These are phyloP conservation scores for Liasis olivaceus DNA, from an alignment of 2,797 vertebrate genomes.

Conservation along the genomic window DNA sequence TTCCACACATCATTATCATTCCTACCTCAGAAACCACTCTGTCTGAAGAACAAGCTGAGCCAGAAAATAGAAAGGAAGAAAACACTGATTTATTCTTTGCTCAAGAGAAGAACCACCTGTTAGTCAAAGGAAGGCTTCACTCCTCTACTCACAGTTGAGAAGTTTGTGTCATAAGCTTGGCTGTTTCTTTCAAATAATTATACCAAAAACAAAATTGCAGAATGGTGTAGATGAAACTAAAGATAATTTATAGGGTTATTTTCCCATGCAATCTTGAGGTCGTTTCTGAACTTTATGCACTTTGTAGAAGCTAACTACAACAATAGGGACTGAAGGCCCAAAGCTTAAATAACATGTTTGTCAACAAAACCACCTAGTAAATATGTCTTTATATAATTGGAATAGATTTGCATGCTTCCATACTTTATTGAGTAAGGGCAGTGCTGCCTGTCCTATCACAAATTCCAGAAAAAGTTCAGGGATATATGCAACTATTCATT, in stretches of 20 bases:
- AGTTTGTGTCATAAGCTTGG: slow-evolving; percentile 68
- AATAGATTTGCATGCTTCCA: neutral
- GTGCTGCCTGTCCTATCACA: neutral
- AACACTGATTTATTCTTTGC: slow-evolving; percentile 59
- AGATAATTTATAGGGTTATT: slow-evolving; percentile 29
- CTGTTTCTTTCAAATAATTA: slow-evolving; percentile 47
- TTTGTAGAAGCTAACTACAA: neutral
- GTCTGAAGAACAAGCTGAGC: slow-evolving; percentile 47
- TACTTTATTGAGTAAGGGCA: neutral
- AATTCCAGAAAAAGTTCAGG: neutral
- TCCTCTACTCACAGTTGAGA: slow-evolving; percentile 79
- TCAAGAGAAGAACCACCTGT: slow-evolving; percentile 58
- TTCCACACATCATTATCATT: slow-evolving; percentile 82
- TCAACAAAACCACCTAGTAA: slow-evolving; percentile 1
- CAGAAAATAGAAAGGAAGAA: slow-evolving; percentile 53
- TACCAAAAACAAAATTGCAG: slow-evolving; percentile 45
- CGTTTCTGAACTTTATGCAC: slow-evolving; percentile 42
- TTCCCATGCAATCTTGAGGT: slow-evolving; percentile 49
- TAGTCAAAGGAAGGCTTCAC: slow-evolving; percentile 71
- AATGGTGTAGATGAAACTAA: slow-evolving; percentile 47
- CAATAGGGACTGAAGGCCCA: accelerated
- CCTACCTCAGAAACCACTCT: slow-evolving; percentile 80
- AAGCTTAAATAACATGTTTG: neutral
- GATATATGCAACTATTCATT: neutral
- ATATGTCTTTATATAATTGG: neutral